These are phyloP conservation scores for Stictonetta naevosa DNA, from an alignment of 2,113 vertebrate genomes.

Conservation along the genomic window DNA sequence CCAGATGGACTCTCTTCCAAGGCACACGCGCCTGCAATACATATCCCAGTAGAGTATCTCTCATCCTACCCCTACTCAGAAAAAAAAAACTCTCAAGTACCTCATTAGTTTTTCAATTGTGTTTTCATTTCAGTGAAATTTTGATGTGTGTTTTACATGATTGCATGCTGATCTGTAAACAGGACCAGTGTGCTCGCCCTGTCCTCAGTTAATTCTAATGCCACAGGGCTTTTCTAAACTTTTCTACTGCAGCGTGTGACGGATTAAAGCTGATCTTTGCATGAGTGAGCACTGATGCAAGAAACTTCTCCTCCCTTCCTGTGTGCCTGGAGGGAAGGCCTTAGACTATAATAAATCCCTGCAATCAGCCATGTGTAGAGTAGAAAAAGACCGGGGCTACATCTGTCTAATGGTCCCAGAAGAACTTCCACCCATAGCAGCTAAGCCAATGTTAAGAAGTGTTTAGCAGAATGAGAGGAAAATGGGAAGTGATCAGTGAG, in stretches of 20 bases:
- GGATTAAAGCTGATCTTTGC: background rate
- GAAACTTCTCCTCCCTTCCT: constrained; percentile 56
- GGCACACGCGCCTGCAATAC: background rate
- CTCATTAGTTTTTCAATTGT: background rate
- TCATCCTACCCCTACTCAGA: background rate
- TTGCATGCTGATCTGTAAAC: background rate
- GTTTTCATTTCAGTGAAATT: background rate
- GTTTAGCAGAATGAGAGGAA: background rate
- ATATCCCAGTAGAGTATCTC: background rate
- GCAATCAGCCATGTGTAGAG: background rate
- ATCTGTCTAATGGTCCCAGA: background rate
- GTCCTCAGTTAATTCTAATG: background rate
- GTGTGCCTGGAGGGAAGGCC: background rate
- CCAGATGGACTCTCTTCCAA: constrained; percentile 36
- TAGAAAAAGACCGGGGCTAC: background rate
- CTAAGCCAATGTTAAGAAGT: background rate
- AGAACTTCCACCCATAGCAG: background rate
- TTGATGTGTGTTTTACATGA: background rate
- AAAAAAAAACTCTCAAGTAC: background rate
- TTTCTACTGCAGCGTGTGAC: background rate
- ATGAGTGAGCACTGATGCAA: constrained; percentile 15
- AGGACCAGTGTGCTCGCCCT: rapidly evolving
- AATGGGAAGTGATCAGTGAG: background rate
- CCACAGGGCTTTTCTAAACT: constrained; percentile 12
- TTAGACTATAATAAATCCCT: constrained; percentile 21